Evolutionary conservation across 1,140 invertebrate species (phyloP), one percentile per base, ranked within the genome.

Genomic region (Chironomus tepperi): DNA sequence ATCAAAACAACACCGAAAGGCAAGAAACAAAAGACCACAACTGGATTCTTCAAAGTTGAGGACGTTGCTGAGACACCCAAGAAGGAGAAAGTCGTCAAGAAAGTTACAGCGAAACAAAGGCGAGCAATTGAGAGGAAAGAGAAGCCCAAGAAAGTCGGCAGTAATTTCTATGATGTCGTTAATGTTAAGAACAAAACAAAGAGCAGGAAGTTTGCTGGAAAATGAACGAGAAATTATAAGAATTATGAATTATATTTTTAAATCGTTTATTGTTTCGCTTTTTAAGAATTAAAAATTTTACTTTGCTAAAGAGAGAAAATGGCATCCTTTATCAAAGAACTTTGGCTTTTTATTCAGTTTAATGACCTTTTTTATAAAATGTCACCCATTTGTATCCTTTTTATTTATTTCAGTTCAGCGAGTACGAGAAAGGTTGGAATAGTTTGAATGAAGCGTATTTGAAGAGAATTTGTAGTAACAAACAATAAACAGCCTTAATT

Each of bases 121-220:
- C 85, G 94, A 78, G 90, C 89, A 7, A 75, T 90, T 15, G 91
- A 95, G 77, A 86, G 93, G 74, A 85, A 88, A 18, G 85, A 87
- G 76, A 93, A 90, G 80, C 85, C 90, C 3, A 96, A 93, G 81
- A 97, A 96, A 79, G 90, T 94, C 76, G 96, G 95, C 75, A 93
- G 90, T 79, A 93, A 97, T 83, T 98, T 97, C 81, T 98, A 98
- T 83, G 90, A 95, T 85, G 88, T 92, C 34, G 87, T 91, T 3
- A 97, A 98, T 87, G 95, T 98, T 34, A 98, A 98, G 81, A 98
- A 96, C 80, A 87, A 88, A 76, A 94, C 65, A 19, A 70, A 70
- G 8, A 70, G 65, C 65, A 70, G 18, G 10, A 70, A 70, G 18
- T 70, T 70, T 12, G n/a, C 9, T 7, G 65, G 65, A 70, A 70